These are phyloP conservation scores for Heliopora coerulea DNA, from an alignment of 92 coral and sea anemone species.

Conservation along the genomic window DNA sequence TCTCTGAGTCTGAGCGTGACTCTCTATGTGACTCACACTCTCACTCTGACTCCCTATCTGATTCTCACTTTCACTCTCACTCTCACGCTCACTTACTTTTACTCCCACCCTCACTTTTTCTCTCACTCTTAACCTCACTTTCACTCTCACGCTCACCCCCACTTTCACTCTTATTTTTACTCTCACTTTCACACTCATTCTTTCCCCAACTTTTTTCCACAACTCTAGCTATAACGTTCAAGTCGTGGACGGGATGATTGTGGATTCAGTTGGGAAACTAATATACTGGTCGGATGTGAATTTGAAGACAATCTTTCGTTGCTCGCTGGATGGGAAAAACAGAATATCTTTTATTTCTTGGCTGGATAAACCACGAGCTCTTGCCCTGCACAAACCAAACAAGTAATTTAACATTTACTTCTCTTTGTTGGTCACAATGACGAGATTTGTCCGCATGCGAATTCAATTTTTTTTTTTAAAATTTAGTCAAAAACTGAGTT, in stretches of 20 bases:
- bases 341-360: conserved; percentile 44
- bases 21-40: too few species aligned
- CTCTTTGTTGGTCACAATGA: not conserved
- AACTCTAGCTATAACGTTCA: conserved; percentile 15
- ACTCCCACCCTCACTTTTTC: too few species aligned
- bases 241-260: conserved; percentile 65
- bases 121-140: too few species aligned
- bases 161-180: too few species aligned
- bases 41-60: too few species aligned
- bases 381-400: conserved; percentile 59
- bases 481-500: too few species aligned
- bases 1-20: too few species aligned
- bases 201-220: not conserved
- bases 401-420: conserved; percentile 49
- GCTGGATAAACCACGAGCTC: conserved; percentile 83
- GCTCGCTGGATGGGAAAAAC: conserved; percentile 61
- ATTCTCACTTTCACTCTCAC: too few species aligned
- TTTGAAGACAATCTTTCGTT: conserved; percentile 47
- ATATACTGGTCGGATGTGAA: conserved; percentile 73
- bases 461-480: too few species aligned
- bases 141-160: too few species aligned
- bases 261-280: conserved; percentile 58
- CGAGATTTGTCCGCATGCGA: not conserved
- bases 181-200: too few species aligned
- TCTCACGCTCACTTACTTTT: too few species aligned